Conservation (phyloP, 2,113 vertebrate genomes). For the Sterrhoptilus dennistouni region DNA sequence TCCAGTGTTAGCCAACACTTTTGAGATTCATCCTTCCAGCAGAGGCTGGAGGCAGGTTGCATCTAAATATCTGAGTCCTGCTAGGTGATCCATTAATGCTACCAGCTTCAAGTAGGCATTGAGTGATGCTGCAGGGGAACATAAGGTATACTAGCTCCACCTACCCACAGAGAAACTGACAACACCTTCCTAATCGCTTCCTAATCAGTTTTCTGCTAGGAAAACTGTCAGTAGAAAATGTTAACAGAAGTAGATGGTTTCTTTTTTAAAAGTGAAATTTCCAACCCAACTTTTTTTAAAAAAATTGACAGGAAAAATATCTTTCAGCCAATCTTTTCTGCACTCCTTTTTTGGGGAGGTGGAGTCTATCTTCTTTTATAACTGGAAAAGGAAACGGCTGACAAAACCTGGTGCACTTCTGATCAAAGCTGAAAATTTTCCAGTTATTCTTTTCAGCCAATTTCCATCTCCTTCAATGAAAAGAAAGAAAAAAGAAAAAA, state of each 20-base stretch:
- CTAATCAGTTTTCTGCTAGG: too few relatives aligned
- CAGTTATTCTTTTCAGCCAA: not conserved
- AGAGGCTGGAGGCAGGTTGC: not conserved
- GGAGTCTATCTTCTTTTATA: not conserved
- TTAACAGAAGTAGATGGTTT: not conserved
- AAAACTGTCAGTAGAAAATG: not conserved
- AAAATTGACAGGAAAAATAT: not conserved
- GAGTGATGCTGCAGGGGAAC: not conserved
- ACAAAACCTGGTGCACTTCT: not conserved
- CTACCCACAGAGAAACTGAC: not conserved
- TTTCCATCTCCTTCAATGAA: not conserved
- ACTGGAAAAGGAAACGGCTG: not conserved
- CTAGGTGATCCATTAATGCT: not conserved
- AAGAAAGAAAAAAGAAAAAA: not conserved
- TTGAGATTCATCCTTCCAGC: not conserved
- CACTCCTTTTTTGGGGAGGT: rapidly evolving
- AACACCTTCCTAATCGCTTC: not conserved
- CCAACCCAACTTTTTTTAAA: not conserved
- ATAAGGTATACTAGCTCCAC: not conserved
- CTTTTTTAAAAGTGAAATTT: not conserved
- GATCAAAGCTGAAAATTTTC: not conserved
- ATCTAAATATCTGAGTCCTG: not conserved
- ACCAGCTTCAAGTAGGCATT: not conserved
- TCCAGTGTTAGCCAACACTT: not conserved
- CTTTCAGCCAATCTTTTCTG: not conserved